A percentile compares a stretch with the other conserved stretches of the same genome.
Conservation (phyloP, 2,113 vertebrate genomes). For the Procavia capensis region DNA sequence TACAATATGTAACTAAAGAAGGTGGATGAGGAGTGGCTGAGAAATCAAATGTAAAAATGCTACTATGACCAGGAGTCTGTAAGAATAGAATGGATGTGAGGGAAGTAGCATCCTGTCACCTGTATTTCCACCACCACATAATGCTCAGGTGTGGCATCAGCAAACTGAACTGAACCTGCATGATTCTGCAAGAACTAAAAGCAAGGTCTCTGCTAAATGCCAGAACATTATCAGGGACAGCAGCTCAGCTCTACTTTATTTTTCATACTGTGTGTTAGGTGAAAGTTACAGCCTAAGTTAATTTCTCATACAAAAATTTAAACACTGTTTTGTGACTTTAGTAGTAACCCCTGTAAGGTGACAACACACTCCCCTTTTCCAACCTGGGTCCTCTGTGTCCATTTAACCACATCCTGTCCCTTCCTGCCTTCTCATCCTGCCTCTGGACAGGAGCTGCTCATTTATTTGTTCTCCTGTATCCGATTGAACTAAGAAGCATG, state of each 20-base stretch:
- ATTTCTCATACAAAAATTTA: too few relatives aligned
- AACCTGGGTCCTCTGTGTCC: too few relatives aligned
- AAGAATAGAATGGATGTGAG: not conserved
- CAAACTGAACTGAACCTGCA: not conserved
- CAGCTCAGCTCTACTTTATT: not conserved
- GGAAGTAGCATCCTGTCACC: not conserved
- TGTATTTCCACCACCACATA: not conserved
- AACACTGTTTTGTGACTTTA: too few relatives aligned
- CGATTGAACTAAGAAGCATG: too few relatives aligned
- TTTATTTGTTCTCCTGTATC: too few relatives aligned
- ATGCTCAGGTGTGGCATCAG: not conserved
- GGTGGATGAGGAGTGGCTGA: not conserved
- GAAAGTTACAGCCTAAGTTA: too few relatives aligned
- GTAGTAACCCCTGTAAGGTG: too few relatives aligned
- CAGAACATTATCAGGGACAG: not conserved
- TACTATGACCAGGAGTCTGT: not conserved
- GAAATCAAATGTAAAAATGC: constrained; percentile 43
- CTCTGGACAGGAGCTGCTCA: too few relatives aligned
- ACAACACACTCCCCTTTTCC: too few relatives aligned
- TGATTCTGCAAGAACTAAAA: not conserved
- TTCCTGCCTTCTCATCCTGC: too few relatives aligned
- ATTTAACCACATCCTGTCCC: too few relatives aligned
- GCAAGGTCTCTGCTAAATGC: not conserved
- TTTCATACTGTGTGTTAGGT: too few relatives aligned
- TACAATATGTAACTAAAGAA: not conserved